A percentile compares a stretch with the other conserved stretches of the same genome.
phyloP scores from a whole-genome alignment of 2,888 invertebrate genomes.

The Endomychus coccineus region DNA sequence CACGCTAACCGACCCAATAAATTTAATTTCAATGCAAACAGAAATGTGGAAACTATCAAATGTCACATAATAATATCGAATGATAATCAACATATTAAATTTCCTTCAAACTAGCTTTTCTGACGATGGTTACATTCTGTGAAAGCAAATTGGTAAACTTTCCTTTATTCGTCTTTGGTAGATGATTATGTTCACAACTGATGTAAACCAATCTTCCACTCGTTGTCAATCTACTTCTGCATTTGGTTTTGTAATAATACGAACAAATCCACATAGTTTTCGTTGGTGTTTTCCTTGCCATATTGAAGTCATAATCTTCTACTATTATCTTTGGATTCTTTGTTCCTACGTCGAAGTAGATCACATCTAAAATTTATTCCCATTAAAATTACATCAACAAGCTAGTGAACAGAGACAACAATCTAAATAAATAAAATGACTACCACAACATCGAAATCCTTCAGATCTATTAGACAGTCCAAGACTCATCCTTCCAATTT shows the following conservation, averaged over 20 bases:
- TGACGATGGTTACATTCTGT: conserved; percentile 26
- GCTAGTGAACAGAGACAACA: too few relatives aligned
- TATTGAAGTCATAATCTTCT: conserved; percentile 28
- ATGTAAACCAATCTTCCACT: conserved; percentile 17
- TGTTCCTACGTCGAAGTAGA: conserved; percentile 28
- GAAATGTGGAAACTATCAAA: too few relatives aligned
- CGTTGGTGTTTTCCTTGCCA: conserved; percentile 26
- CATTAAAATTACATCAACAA: too few relatives aligned
- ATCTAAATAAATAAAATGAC: too few relatives aligned
- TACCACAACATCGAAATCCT: too few relatives aligned
- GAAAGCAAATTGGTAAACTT: conserved; percentile 28
- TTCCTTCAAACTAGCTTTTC: too few relatives aligned
- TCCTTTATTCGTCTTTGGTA: conserved; percentile 11
- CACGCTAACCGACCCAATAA: too few relatives aligned
- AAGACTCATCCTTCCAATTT: too few relatives aligned
- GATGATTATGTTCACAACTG: conserved; percentile 6
- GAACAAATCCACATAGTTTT: conserved; percentile 32
- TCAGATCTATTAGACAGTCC: too few relatives aligned
- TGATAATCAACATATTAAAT: too few relatives aligned
- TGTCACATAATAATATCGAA: too few relatives aligned
- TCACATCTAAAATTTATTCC: conserved; percentile 23
- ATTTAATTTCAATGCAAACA: too few relatives aligned
- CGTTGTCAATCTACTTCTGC: conserved; percentile 28
- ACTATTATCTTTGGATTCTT: conserved; percentile 31
- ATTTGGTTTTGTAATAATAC: conserved; percentile 30